Conservation (phyloP, 2,113 vertebrate species). For the Vidua chalybeata region DNA sequence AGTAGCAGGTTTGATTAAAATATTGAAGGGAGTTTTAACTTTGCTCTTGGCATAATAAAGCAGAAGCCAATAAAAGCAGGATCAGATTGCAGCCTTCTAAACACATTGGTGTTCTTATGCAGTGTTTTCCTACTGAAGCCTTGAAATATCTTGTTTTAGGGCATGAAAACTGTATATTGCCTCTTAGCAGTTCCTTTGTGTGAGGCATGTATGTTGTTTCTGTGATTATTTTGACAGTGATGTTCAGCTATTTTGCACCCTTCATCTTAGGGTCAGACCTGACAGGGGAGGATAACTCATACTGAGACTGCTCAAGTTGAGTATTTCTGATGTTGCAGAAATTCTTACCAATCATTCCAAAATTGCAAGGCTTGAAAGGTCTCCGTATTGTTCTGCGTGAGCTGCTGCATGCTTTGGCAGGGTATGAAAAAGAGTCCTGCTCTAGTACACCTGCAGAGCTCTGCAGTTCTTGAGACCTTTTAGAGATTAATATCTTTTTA, state of each 20-base stretch:
- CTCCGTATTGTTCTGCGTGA: background rate
- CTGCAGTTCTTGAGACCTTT: background rate
- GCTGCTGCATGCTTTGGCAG: background rate
- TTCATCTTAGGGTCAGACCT: background rate
- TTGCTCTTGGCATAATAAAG: background rate
- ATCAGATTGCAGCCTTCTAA: background rate
- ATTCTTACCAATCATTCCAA: background rate
- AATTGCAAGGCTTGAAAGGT: background rate
- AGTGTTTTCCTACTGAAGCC: background rate
- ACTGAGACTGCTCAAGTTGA: background rate
- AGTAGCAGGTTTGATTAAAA: background rate
- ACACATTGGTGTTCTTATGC: background rate
- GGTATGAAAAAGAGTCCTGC: background rate
- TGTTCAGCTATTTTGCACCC: background rate
- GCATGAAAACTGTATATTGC: background rate
- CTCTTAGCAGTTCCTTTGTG: background rate
- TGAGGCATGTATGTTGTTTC: background rate
- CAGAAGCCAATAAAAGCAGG: background rate
- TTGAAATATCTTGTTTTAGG: background rate
- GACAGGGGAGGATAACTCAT: background rate
- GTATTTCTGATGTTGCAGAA: background rate
- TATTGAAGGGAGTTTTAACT: background rate
- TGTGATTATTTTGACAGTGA: accelerated
- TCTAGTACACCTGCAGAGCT: background rate
- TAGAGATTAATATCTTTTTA: background rate